Base-by-base conservation (phyloP, 2,113 vertebrate species). In the Chaenocephalus aceratus region DNA sequence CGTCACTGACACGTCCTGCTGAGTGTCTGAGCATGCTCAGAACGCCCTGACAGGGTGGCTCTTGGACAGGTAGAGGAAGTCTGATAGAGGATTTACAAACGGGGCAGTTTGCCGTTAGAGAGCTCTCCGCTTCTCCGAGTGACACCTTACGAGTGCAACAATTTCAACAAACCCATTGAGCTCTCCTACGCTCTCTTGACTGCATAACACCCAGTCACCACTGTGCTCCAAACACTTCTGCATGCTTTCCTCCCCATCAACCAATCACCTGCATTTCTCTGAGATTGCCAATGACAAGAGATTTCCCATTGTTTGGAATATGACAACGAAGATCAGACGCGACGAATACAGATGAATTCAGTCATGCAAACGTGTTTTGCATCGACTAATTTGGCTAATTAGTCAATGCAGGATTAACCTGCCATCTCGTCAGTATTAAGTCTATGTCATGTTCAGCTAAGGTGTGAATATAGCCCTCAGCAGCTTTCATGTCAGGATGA, bases 181-280 rank as follows among this genome's bases (percentile, higher is more conserved):
- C 74, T 86, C 88, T 88, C 89, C 89, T 74, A 88, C 85, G 80
- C 92, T 77, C 90, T 86, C 86, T 90, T 87, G 86, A 90, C 77
- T 90, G 90, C 77, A 77, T 83, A 89, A 89, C 86, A 74, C 79
- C 79, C 73, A 73, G 83, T 30, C 83, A 63, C 77, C 81, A 79
- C 74, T 76, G 84, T 91, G 71, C 82, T 87, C 71, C 71, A 83
- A 77, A 71, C 87, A 91, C 82, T 89, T 83, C 86, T 85, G 73
- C 85, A 61, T 61, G 45, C 80, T 80, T 53, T 49, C 73, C 80
- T 79, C 86, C 83, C 79, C 82, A 85, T 86, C 89, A 77, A 57
- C 86, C 79, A 72, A 57, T 87, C 86, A 87, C 86, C 81, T 77
- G 69, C 60, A 53, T 53, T 36, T 54, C 53, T 72, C 51, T 30